Conservation (phyloP, 2,113 vertebrate species). For the Carlito syrichta region DNA sequence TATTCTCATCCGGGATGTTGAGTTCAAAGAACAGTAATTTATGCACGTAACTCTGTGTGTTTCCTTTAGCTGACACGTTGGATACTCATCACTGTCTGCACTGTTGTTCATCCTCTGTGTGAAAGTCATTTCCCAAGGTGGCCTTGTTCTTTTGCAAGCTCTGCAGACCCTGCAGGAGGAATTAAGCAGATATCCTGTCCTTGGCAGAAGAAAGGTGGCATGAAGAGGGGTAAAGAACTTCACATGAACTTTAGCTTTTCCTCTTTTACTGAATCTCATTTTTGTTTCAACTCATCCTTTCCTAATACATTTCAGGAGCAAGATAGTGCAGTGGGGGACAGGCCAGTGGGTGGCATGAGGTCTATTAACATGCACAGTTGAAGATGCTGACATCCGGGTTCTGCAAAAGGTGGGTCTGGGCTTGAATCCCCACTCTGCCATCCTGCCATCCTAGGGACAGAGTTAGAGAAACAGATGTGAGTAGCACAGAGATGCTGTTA, state of each 20-base stretch:
- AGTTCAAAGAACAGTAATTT: slow-evolving; percentile 13
- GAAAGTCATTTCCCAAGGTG: not conserved
- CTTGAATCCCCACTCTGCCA: not conserved
- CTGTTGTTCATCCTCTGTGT: not conserved
- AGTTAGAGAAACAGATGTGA: not conserved
- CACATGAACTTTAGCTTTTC: not conserved
- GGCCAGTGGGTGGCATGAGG: not conserved
- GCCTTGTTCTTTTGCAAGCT: too few species aligned
- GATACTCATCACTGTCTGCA: not conserved
- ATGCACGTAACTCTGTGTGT: not conserved
- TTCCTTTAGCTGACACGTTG: not conserved
- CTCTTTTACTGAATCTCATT: not conserved
- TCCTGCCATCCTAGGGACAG: not conserved
- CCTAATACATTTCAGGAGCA: not conserved
- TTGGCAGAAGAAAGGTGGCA: not conserved
- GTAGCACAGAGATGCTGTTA: too few species aligned
- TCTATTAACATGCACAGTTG: not conserved
- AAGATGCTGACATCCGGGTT: not conserved
- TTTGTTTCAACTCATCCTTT: not conserved
- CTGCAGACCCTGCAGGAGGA: not conserved
- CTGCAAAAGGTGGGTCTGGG: not conserved
- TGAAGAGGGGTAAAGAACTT: too few species aligned
- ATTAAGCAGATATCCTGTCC: not conserved
- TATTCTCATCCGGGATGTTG: not conserved
- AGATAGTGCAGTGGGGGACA: too few species aligned